These are phyloP conservation scores for Sebastes oblongus DNA, from an alignment of 2,797 vertebrate species.

Conservation along the genomic window DNA sequence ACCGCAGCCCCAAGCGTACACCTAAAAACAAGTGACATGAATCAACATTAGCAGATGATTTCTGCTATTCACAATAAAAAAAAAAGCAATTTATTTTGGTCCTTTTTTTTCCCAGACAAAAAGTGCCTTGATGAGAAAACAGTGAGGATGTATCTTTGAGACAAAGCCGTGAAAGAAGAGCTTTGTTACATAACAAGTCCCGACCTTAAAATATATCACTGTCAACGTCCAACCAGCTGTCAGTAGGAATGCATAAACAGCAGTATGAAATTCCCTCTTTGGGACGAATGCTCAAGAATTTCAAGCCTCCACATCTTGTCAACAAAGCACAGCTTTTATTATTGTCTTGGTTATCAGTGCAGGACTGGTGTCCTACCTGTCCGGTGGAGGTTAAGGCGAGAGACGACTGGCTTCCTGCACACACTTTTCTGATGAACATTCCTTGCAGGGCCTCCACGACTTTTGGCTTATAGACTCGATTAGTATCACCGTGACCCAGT, in stretches of 20 bases:
- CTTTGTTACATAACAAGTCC: background rate
- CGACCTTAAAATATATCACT: background rate
- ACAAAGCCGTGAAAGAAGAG: background rate
- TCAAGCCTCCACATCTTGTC: background rate
- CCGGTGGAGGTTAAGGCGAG: conserved; percentile 86
- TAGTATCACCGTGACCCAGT: conserved; percentile 87
- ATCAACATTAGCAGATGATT: background rate
- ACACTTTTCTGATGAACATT: conserved; percentile 87
- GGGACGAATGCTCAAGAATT: background rate
- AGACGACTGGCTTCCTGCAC: conserved; percentile 87
- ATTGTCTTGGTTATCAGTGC: too few species aligned
- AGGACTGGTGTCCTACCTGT: conserved; percentile 73
- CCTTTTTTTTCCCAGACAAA: too few species aligned
- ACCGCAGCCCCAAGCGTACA: conserved; percentile 86
- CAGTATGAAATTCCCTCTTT: background rate
- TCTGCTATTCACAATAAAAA: background rate
- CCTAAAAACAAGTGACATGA: conserved; percentile 57
- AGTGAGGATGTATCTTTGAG: background rate
- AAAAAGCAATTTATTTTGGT: background rate
- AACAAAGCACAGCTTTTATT: background rate
- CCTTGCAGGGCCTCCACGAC: conserved; percentile 86
- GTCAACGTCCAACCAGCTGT: background rate
- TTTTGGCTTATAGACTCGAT: conserved; percentile 87
- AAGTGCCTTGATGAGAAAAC: background rate
- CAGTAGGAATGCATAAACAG: background rate